Conservation (phyloP, 2,888 invertebrate genomes). For the Cremastobaeus sp. region DNA sequence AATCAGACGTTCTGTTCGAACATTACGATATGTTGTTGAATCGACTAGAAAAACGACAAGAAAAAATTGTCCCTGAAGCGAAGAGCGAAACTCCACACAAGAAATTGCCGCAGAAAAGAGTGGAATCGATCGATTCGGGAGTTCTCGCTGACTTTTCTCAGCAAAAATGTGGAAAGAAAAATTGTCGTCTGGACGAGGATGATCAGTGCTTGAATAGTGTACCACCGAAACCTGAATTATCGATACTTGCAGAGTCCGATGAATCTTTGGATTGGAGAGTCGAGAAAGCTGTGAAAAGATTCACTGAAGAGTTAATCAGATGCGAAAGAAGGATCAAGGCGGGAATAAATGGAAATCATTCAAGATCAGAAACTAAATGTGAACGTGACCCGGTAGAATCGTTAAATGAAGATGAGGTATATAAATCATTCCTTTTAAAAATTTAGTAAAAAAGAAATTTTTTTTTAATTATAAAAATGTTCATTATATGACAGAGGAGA, state of each 20-base stretch:
- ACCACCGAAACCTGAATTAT: constrained; percentile 17
- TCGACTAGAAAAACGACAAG: neutral
- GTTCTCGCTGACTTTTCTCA: constrained; percentile 63
- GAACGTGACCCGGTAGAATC: constrained; percentile 37
- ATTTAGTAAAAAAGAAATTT: too few species aligned
- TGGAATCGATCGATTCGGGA: constrained; percentile 65
- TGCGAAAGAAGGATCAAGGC: constrained; percentile 58
- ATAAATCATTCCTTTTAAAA: too few species aligned
- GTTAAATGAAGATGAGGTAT: too few species aligned
- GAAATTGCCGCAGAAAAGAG: constrained; percentile 25
- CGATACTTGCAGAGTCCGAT: constrained; percentile 60
- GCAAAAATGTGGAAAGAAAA: constrained; percentile 10
- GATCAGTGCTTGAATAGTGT: constrained; percentile 15
- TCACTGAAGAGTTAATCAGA: constrained; percentile 59
- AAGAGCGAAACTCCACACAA: neutral
- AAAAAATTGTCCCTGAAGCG: neutral
- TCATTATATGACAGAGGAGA: too few species aligned
- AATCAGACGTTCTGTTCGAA: too few species aligned
- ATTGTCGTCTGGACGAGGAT: constrained; percentile 36
- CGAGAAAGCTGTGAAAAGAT: constrained; percentile 65
- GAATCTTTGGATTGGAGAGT: constrained; percentile 64
- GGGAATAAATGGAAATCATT: constrained; percentile 44
- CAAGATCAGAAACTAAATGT: neutral
- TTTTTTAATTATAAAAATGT: too few species aligned
- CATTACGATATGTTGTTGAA: neutral